Evolutionary conservation across 2,797 vertebrate genomes (phyloP).

Genomic region (Vultur gryphus): DNA sequence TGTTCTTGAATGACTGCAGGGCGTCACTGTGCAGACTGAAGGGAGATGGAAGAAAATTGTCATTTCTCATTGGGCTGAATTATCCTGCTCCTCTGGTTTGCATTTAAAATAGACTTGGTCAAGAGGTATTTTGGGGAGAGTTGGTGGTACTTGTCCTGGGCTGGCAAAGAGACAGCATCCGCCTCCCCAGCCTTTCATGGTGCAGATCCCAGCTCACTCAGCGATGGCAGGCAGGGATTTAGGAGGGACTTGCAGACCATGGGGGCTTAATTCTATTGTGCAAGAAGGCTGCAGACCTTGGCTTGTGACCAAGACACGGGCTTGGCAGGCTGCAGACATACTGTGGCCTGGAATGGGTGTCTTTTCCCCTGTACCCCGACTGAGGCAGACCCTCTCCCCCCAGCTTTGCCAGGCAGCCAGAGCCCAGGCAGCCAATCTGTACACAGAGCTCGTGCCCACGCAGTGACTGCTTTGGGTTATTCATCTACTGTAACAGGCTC

Average conservation of each 20-base stretch:
- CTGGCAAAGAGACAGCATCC: neutral
- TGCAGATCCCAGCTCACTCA: neutral
- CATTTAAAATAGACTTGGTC: neutral
- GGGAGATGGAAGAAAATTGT: neutral
- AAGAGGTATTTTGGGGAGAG: neutral
- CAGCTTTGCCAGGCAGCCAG: neutral
- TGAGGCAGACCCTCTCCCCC: neutral
- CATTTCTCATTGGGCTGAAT: neutral
- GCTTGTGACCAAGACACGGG: neutral
- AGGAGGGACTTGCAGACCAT: neutral
- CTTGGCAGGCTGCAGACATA: neutral
- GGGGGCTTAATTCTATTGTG: neutral
- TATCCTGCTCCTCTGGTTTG: neutral
- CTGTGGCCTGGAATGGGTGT: neutral
- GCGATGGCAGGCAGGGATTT: neutral
- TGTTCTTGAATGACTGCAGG: neutral
- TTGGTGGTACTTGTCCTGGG: neutral
- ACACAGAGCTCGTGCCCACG: neutral
- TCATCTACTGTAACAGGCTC: slow-evolving; percentile 26
- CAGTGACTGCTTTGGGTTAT: slow-evolving; percentile 17
- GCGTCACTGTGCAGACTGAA: neutral
- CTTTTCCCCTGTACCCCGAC: neutral
- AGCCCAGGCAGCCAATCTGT: neutral
- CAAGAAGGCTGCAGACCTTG: neutral
- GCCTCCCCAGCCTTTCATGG: neutral